Evolutionary conservation across 2,113 vertebrate species (phyloP).

Genomic region (Xyrauchen texanus): DNA sequence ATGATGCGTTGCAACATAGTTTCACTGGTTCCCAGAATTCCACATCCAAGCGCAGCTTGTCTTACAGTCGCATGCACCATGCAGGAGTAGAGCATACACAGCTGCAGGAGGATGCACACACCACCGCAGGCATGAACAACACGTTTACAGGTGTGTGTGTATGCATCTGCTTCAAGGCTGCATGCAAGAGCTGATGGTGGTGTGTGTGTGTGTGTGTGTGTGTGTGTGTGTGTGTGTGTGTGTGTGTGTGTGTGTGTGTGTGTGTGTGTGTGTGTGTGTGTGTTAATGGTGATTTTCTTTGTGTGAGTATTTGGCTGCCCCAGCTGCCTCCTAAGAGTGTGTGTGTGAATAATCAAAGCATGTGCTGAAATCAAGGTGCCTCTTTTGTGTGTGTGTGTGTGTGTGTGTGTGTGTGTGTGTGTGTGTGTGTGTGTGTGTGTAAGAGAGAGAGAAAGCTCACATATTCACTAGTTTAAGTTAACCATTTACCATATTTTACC

Average conservation of each 20-base stretch:
- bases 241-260: background rate
- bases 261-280: background rate
- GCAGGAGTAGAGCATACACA: slow-evolving; percentile 91
- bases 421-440: no score
- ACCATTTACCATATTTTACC: no score
- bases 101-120: slow-evolving; percentile 85
- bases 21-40: slow-evolving; percentile 84
- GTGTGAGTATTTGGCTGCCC: no score
- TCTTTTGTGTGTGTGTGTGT: no score
- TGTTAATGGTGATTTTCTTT: no score
- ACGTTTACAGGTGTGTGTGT: slow-evolving; percentile 88
- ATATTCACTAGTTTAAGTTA: no score
- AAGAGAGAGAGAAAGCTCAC: no score
- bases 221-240: background rate
- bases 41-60: slow-evolving; percentile 93
- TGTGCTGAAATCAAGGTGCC: no score
- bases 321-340: no score
- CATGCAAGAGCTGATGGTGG: background rate
- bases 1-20: slow-evolving; percentile 85
- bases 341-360: no score
- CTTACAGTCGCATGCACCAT: slow-evolving; percentile 99
- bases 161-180: slow-evolving; percentile 5
- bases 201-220: background rate
- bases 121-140: slow-evolving; percentile 97
- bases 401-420: no score